Evolutionary conservation across 2,888 invertebrate species (phyloP), one percentile per base, ranked within the genome.

Genomic region (Axea sp.): DNA sequence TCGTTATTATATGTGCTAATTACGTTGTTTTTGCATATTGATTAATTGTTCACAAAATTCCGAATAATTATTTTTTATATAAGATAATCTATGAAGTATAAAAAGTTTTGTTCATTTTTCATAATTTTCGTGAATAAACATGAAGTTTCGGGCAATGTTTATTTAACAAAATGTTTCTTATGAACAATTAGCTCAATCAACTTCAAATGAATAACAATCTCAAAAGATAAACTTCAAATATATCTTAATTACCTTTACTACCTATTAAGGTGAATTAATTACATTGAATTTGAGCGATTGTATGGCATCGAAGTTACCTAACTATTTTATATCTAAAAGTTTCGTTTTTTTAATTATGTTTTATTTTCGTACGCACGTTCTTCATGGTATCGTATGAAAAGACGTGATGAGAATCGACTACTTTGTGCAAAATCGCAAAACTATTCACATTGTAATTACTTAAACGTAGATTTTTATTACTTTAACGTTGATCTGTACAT

Each of bases 201-300:
- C 33, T 53, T 24, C 26, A 43, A 73, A 26, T 39, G 19, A 73
- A 64, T 15, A 49, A 33, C 9, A n/a, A 26, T 31, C 33, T 59
- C n/a, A n/a, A 8, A 45, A 26, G 33, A 35, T 12, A 33, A 45
- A 55, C 43, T 37, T 30, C 12, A 30, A 60, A 43, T 57, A 64
- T 47, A 37, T 30, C 41, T 39, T 39, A 49, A 55, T 59, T 31
- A 53, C 30, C 43, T 64, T 59, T 59, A 73, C 71, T 72, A 73
- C 53, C 75, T 76, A 78, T 43, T 74, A 78, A 49, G 60, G 59
- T 77, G 75, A 80, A 78, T 79, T 78, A 80, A 82, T 80, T 81
- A 82, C 79, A 81, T 75, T 78, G 78, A 83, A 78, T 82, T 83
- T 82, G 84, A 84, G 83, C 82, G 83, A 80, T 82, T 82, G 81